These are phyloP conservation scores for Drosophila koepferae DNA, from an alignment of 2,888 invertebrate genomes.

Conservation along the genomic window DNA sequence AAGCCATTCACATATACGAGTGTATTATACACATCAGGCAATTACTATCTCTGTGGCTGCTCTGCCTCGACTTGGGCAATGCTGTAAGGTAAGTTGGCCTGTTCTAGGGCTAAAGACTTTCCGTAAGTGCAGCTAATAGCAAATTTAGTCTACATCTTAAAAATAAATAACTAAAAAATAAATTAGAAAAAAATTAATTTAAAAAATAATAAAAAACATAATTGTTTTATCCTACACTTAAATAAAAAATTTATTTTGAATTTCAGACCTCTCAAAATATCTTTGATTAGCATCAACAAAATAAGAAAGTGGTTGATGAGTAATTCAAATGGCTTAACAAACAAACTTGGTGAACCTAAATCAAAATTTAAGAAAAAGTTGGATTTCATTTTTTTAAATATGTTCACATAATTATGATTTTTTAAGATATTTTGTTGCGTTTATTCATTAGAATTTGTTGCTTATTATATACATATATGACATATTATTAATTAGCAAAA, in stretches of 20 bases:
- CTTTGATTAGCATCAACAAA: no score
- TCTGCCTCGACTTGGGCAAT: not conserved
- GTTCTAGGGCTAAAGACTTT: not conserved
- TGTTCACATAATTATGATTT: no score
- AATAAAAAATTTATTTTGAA: not conserved
- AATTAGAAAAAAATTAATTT: not conserved
- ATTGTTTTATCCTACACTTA: not conserved
- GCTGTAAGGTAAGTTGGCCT: not conserved
- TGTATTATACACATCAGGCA: constrained; percentile 34
- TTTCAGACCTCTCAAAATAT: not conserved
- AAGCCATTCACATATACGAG: constrained; percentile 14
- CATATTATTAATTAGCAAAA: not conserved
- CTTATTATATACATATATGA: not conserved
- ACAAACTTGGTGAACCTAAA: not conserved
- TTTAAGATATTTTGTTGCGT: no score
- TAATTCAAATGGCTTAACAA: not conserved
- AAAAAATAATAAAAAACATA: not conserved
- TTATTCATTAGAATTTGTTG: not conserved
- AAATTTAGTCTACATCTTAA: constrained; percentile 3
- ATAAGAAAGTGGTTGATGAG: no score
- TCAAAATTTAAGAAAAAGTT: no score
- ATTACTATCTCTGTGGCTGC: constrained; percentile 23
- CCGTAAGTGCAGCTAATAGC: not conserved
- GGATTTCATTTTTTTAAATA: no score
- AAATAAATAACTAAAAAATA: not conserved